Evolutionary conservation across 2,797 vertebrate species (phyloP).

Genomic region (Heteromormyrus szaboi): DNA sequence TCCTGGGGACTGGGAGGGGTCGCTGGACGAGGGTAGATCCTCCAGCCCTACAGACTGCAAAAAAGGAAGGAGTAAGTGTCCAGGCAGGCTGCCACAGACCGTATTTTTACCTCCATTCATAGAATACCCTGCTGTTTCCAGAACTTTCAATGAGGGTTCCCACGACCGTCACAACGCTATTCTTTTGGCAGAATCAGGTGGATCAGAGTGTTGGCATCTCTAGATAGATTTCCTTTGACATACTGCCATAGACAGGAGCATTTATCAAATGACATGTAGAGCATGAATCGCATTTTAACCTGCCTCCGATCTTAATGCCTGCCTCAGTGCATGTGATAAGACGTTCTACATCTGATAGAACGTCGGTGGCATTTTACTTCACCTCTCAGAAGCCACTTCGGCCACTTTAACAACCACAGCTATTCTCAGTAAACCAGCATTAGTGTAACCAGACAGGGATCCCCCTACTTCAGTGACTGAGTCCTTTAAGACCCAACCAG

Average conservation of each 20-base stretch:
- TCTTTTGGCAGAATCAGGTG: neutral
- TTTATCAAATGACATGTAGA: neutral
- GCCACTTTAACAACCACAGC: neutral
- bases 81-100: neutral
- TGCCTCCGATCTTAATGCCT: neutral
- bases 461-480: neutral
- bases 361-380: neutral
- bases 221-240: neutral
- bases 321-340: neutral
- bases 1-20: slow-evolving; percentile 41
- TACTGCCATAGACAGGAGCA: neutral
- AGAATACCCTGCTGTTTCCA: neutral
- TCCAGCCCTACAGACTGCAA: slow-evolving; percentile 53
- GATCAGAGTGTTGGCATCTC: neutral
- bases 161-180: neutral
- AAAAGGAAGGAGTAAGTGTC: neutral
- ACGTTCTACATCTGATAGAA: neutral
- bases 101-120: neutral
- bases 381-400: neutral
- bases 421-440: neutral
- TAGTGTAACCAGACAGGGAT: neutral
- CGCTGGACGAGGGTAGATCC: slow-evolving; percentile 59
- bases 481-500: neutral
- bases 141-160: neutral
- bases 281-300: neutral